Base-by-base conservation (phyloP, 2,797 vertebrate genomes). In the Amazona ochrocephala region DNA sequence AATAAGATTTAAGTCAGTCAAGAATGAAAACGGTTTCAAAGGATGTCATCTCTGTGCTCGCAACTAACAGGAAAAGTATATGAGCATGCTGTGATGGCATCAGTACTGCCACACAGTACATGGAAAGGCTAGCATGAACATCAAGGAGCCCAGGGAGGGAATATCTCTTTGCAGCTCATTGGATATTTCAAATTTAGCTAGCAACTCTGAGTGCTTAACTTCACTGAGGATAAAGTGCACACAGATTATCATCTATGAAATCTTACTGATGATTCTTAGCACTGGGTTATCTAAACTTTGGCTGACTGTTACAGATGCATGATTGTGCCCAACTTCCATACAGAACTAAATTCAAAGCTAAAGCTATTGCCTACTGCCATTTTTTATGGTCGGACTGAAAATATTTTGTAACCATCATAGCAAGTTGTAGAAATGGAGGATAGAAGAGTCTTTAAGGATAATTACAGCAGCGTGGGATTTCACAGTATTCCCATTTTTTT, bases 401-500 rank as follows among this genome's bases (percentile, higher is more conserved):
- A 42, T 14, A 34, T 68, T 84, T 82, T 72, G 39, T 47, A 80
- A 53, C 42, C 65, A 15, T 44, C 24, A 41, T 23, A 79, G 29
- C 22, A 65, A 71, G 18, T 19, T 75, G 21, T 45, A 88, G 73
- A 61, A 88, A 89, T 14, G 37, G 50, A 72, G 62, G 37, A 70
- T 30, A 92, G 61, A 76, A 50, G 82, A 93, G 19, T 51, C 44
- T 94, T 90, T 85, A 80, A 76, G 71, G 58, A 92, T 84, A 96
- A 97, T 80, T 98, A 99, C 99, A 96, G 90, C 99, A 99, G 54
- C 96, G 97, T 5, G 98, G 98, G 87, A 99, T 97, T 45, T 98
- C 98, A 93, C 99, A 99, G 96, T 99, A 98, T 53, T 99, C 99
- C 98, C 98, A 99, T 53, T 98, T 98, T 96, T 98, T 98, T 44